phyloP scores from a whole-genome alignment of 1,140 invertebrate species.

The Drosophila tsacasi region DNA sequence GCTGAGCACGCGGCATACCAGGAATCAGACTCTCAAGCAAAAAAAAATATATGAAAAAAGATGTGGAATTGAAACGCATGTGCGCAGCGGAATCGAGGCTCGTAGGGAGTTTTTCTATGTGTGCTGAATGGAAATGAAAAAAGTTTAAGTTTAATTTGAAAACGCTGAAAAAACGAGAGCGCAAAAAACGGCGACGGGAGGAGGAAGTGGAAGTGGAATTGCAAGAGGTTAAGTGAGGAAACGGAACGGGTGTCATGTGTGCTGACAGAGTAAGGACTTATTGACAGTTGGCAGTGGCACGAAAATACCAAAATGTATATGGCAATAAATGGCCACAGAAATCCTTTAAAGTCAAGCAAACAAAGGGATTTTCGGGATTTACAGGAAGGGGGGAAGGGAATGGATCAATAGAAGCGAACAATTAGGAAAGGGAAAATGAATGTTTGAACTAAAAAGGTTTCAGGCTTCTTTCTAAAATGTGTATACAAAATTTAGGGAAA shows the following conservation, averaged over 20 bases:
- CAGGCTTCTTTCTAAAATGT: background rate
- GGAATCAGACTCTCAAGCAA: slow-evolving; percentile 47
- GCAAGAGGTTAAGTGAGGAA: slow-evolving; percentile 35
- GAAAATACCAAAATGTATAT: slow-evolving; percentile 53
- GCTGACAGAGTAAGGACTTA: slow-evolving; percentile 53
- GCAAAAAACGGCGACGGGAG: slow-evolving; percentile 42
- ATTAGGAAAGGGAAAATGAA: background rate
- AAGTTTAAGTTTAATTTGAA: slow-evolving; percentile 82
- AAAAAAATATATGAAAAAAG: slow-evolving; percentile 44
- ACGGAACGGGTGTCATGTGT: slow-evolving; percentile 46
- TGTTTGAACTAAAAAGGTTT: background rate
- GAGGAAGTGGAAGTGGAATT: slow-evolving; percentile 9
- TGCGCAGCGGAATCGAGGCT: slow-evolving; percentile 59
- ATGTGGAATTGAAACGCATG: slow-evolving; percentile 77
- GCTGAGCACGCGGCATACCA: slow-evolving; percentile 75
- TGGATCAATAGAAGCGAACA: background rate
- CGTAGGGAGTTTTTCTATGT: slow-evolving; percentile 55
- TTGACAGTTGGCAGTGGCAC: slow-evolving; percentile 53
- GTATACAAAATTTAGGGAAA: background rate
- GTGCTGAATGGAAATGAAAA: slow-evolving; percentile 78
- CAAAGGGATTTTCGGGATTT: slow-evolving; percentile 12
- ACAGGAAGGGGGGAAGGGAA: background rate
- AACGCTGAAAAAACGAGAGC: slow-evolving; percentile 66
- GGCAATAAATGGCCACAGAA: slow-evolving; percentile 62
- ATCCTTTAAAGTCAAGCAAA: slow-evolving; percentile 41